Percentiles rank a stretch among this genome's conserved stretches.
These are phyloP conservation scores for Antechinus stuartii DNA, from an alignment of 2,113 vertebrate genomes.

Conservation along the genomic window DNA sequence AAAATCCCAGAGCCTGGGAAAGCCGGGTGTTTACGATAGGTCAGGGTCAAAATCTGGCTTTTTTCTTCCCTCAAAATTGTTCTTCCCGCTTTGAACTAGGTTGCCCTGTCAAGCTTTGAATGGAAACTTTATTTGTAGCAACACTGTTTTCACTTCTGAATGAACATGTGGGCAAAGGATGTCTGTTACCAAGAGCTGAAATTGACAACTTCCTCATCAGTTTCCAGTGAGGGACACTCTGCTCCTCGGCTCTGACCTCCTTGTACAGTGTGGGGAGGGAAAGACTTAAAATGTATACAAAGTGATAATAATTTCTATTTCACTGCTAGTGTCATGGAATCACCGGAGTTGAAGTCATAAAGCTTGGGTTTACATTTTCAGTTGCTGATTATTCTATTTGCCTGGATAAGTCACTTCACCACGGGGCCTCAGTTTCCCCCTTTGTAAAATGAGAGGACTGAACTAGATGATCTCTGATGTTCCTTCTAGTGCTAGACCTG, in stretches of 20 bases:
- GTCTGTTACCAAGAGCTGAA: background rate
- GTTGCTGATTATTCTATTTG: background rate
- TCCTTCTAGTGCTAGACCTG: background rate
- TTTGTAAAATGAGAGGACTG: background rate
- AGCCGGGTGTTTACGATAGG: background rate
- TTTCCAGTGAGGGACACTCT: background rate
- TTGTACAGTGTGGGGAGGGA: slow-evolving; percentile 20
- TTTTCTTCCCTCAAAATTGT: background rate
- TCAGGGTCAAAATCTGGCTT: background rate
- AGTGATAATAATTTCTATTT: background rate
- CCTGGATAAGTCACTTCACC: slow-evolving; percentile 13
- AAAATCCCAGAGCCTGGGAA: background rate
- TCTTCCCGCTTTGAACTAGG: background rate
- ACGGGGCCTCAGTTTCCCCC: slow-evolving; percentile 31
- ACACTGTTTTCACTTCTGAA: background rate
- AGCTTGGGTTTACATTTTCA: background rate
- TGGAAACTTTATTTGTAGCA: slow-evolving; percentile 9
- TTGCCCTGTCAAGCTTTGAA: slow-evolving; percentile 1
- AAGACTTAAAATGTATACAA: background rate
- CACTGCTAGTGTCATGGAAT: background rate
- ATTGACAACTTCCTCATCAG: background rate
- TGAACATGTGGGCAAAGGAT: background rate
- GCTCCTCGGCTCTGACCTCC: background rate
- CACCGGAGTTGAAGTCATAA: background rate
- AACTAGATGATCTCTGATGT: background rate